Conservation (phyloP, 2,113 vertebrate species). For the Pipa parva region DNA sequence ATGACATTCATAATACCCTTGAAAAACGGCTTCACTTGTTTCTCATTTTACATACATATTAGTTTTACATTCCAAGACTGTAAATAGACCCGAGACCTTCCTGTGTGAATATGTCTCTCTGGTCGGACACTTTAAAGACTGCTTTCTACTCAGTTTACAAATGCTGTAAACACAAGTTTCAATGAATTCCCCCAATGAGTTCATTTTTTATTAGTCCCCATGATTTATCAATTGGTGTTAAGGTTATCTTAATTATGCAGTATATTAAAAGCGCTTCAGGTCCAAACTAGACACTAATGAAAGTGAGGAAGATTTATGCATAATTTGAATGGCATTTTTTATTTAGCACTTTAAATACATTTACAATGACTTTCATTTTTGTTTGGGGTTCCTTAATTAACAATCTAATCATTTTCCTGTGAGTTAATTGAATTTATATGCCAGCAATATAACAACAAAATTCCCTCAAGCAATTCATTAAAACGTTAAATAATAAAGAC, state of each 20-base stretch:
- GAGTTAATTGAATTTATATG: not conserved
- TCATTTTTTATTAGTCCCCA: no score
- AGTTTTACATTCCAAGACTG: no score
- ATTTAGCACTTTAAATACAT: not conserved
- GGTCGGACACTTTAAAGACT: not conserved
- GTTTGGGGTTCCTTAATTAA: not conserved
- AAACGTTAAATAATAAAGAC: not conserved
- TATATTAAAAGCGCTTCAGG: not conserved
- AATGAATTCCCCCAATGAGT: not conserved
- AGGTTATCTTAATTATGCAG: not conserved
- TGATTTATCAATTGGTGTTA: not conserved
- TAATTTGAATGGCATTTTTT: not conserved
- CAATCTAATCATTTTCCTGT: not conserved
- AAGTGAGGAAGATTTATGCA: not conserved
- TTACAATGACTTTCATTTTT: not conserved
- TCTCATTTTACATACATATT: no score
- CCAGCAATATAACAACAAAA: not conserved
- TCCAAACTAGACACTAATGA: not conserved
- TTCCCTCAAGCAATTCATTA: not conserved
- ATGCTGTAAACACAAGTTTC: not conserved
- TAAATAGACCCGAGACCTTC: no score
- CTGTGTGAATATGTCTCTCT: no score
- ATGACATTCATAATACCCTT: no score
- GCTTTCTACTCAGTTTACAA: not conserved
- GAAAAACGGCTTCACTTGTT: no score